Conservation (phyloP, 2,888 invertebrate genomes). For the Crocallis elinguaria region DNA sequence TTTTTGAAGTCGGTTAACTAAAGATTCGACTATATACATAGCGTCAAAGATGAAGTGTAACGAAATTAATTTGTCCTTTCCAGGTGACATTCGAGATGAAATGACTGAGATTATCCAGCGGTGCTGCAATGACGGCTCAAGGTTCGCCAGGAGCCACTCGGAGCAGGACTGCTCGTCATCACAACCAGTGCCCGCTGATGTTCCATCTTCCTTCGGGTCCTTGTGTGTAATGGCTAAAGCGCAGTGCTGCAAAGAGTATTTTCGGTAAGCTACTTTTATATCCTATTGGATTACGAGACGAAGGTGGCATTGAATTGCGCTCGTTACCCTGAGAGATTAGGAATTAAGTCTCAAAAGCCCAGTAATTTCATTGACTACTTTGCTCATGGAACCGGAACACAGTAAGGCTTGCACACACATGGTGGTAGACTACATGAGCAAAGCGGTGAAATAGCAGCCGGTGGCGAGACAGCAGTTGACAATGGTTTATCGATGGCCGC, state of each 20-base stretch:
- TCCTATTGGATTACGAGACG: too few species aligned
- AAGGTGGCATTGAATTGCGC: too few species aligned
- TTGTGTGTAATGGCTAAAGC: conserved; percentile 67
- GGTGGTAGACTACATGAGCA: too few species aligned
- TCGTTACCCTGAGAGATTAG: too few species aligned
- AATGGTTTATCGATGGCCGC: too few species aligned
- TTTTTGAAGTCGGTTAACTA: neutral
- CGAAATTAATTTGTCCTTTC: neutral
- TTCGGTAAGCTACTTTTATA: conserved; percentile 54
- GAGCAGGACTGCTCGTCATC: conserved; percentile 59
- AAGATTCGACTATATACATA: neutral
- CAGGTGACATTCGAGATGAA: conserved; percentile 63
- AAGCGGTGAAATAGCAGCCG: too few species aligned
- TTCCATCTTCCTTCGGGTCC: conserved; percentile 49
- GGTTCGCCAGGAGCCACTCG: conserved; percentile 58
- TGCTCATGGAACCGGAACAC: too few species aligned
- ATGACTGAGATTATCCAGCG: conserved; percentile 63
- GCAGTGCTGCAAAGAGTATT: conserved; percentile 72
- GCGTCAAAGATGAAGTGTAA: neutral
- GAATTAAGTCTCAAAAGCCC: too few species aligned
- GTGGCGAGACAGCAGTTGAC: too few species aligned
- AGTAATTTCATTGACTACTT: too few species aligned
- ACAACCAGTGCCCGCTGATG: conserved; percentile 48
- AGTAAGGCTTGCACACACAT: too few species aligned
- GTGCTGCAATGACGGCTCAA: conserved; percentile 71